Evolutionary conservation across 2,113 vertebrate species (phyloP), one percentile per base, ranked within the genome.

Genomic region (Plecturocebus donacophilus): DNA sequence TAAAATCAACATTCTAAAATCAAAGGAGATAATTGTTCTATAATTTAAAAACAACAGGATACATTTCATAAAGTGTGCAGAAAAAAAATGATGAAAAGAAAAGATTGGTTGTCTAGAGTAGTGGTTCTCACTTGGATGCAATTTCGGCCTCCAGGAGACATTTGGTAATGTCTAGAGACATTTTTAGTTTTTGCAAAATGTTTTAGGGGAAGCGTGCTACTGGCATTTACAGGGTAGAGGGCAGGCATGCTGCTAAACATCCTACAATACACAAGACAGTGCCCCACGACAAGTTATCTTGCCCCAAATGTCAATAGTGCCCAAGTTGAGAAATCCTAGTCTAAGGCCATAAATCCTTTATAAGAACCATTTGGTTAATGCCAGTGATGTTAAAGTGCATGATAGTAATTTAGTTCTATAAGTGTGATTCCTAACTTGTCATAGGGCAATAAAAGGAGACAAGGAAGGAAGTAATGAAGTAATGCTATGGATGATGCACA

Each of bases 1-100:
- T 21, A 23, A 58, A 91, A 96, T 10, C 47, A 90, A 54, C 25
- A 92, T 19, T 45, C 76, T 40, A 49, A 96, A 97, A 38, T 75
- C 54, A 66, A 91, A 61, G 47, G 47, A 70, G 25, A 73, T 77
- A 38, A 96, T 1, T 71, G 30, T 66, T 85, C 80, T 49, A 3
- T 68, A 90, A 93, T 40, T 71, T 73, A 56, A 85, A 54, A 91
- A 45, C 81, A 89, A 91, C 30, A 66, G 56, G 6, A 40, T 21
- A 54, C 0, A 38, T 68, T 76, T 93, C 56, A 81, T 49, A 86
- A 86, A 80, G 12, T 52, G 80, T 6, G 54, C 38, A 68, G 77
- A 27, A 54, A 85, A 79, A 56, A 83, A 64, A 76, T 49, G 25
- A 91, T 83, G 30, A 88, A 54, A 92, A 76, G n/a, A 75, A 30